Evolutionary conservation across 2,888 invertebrate genomes (phyloP).

Genomic region (Macrophya alboannulata): DNA sequence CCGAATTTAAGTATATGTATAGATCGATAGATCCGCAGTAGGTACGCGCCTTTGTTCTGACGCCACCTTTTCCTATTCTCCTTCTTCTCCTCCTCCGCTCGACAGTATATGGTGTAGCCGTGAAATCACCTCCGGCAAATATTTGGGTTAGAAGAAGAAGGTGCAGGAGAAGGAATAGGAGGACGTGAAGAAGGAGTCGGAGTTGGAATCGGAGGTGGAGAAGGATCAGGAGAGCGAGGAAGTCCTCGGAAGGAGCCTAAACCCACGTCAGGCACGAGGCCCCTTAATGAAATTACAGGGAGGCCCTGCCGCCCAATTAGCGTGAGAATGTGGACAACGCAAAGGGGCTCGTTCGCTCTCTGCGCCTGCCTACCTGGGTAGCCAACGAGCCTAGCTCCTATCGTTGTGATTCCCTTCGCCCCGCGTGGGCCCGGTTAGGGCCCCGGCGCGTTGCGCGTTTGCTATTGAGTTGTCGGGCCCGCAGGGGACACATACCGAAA

Average conservation of each 20-base stretch:
- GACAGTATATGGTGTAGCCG: slow-evolving; percentile 34
- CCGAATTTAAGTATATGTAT: not conserved
- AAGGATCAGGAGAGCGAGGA: slow-evolving; percentile 53
- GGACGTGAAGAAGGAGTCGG: slow-evolving; percentile 36
- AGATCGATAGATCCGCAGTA: slow-evolving; percentile 26
- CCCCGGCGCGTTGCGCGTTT: slow-evolving; percentile 57
- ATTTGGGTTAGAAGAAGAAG: slow-evolving; percentile 66
- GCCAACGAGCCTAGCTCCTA: slow-evolving; percentile 54
- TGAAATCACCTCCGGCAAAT: slow-evolving; percentile 67
- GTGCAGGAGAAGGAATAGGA: slow-evolving; percentile 51
- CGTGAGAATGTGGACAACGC: slow-evolving; percentile 74
- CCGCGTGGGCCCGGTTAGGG: slow-evolving; percentile 52
- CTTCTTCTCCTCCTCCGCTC: not conserved
- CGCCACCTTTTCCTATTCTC: slow-evolving; percentile 3
- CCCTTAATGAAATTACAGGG: slow-evolving; percentile 78
- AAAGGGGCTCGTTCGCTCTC: slow-evolving; percentile 66
- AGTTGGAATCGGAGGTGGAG: slow-evolving; percentile 5
- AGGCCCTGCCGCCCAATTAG: slow-evolving; percentile 77
- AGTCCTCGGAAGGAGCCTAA: slow-evolving; percentile 59
- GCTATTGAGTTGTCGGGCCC: slow-evolving; percentile 77
- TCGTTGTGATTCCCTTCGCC: slow-evolving; percentile 44
- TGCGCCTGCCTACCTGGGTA: slow-evolving; percentile 56
- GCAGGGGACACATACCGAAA: slow-evolving; percentile 72
- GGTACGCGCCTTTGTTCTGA: slow-evolving; percentile 35
- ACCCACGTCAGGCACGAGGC: slow-evolving; percentile 72